Percentiles rank a stretch among this genome's conserved stretches.
phyloP scores from a whole-genome alignment of 2,113 vertebrate genomes.

The Cyanoramphus novaezelandiae region DNA sequence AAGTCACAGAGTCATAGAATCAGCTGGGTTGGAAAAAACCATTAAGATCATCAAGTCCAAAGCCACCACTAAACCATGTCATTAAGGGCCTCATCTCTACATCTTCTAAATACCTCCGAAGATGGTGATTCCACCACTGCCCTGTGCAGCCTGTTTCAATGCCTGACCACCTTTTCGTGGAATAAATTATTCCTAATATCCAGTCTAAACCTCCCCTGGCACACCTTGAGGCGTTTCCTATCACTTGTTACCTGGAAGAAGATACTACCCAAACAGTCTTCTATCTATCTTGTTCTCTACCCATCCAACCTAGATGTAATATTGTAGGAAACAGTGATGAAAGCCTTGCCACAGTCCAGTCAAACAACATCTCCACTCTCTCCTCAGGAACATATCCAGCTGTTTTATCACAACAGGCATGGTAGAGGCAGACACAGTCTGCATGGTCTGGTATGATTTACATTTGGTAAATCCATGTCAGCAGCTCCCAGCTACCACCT shows the following conservation, averaged over 20 bases:
- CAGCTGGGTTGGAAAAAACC: neutral
- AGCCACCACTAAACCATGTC: neutral
- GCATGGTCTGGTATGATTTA: neutral
- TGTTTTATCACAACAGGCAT: neutral
- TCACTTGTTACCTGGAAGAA: neutral
- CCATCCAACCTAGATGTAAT: neutral
- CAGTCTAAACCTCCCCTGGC: neutral
- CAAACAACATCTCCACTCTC: fast-evolving
- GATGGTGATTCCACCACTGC: neutral
- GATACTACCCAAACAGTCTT: neutral
- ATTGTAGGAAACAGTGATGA: neutral
- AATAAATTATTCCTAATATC: neutral
- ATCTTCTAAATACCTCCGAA: neutral
- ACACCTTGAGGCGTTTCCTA: neutral
- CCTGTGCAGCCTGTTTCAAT: neutral
- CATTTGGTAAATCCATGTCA: neutral
- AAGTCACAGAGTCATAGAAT: neutral
- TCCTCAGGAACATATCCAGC: neutral
- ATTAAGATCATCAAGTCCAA: neutral
- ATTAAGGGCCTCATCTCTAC: neutral
- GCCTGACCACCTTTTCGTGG: neutral
- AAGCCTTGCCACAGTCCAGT: neutral
- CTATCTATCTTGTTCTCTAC: neutral
- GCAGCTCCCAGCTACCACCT: neutral
- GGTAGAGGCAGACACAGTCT: neutral